These are phyloP conservation scores for Myrmecobius fasciatus DNA, from an alignment of 2,113 vertebrate species.

Conservation along the genomic window DNA sequence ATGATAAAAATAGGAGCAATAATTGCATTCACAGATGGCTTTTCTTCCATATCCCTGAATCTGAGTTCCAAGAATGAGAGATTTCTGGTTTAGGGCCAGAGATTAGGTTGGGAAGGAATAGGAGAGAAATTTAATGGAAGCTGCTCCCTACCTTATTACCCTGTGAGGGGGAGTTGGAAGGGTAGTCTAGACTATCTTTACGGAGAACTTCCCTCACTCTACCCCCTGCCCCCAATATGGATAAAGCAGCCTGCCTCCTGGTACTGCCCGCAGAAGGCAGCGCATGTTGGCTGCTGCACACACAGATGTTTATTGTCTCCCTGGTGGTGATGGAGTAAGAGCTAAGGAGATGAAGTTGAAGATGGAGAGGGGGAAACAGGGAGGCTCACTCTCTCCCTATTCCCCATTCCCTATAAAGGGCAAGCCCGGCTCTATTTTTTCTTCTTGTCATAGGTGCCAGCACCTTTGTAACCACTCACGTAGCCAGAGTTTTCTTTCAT, in stretches of 20 bases:
- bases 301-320: slow-evolving; percentile 70
- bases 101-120: background rate
- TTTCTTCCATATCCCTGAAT: background rate
- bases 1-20: background rate
- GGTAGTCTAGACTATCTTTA: background rate
- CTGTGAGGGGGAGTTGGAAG: background rate
- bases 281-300: slow-evolving; percentile 53
- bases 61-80: background rate
- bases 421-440: slow-evolving; percentile 4
- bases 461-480: slow-evolving; percentile 89
- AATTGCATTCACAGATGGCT: background rate
- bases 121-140: background rate
- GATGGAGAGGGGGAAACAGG: background rate
- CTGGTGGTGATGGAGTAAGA: background rate
- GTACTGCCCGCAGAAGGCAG: background rate
- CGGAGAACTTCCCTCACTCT: background rate
- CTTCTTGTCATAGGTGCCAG: slow-evolving; percentile 88
- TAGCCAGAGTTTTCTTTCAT: slow-evolving; percentile 85
- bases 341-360: background rate
- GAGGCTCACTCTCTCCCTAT: background rate
- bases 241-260: background rate
- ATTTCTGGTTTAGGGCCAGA: background rate
- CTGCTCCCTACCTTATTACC: background rate
- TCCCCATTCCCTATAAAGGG: background rate
- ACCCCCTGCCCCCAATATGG: background rate